These are phyloP conservation scores for Cheilosia pagana DNA, from an alignment of 2,888 invertebrate genomes.

Conservation along the genomic window DNA sequence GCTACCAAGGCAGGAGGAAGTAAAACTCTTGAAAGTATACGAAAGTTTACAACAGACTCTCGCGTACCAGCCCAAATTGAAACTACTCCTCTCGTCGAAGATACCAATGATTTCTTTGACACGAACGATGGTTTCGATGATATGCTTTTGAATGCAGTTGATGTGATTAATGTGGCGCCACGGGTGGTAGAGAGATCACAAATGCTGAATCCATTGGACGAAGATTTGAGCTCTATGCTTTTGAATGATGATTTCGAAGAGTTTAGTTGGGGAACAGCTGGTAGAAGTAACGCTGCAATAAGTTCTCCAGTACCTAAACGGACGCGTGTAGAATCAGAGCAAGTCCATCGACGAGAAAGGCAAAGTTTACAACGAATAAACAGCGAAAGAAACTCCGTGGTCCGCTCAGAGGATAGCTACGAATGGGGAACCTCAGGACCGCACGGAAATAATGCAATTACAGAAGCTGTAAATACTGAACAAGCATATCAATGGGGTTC, in stretches of 20 bases:
- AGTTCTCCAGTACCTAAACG: conserved; percentile 30
- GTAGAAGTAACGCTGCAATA: not conserved
- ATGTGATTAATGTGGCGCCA: conserved; percentile 48
- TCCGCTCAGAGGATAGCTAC: not conserved
- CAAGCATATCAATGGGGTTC: conserved; percentile 35
- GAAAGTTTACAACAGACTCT: conserved; percentile 22
- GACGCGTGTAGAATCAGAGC: not conserved
- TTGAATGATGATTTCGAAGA: conserved; percentile 76
- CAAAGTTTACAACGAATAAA: not conserved
- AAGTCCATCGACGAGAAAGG: conserved; percentile 1
- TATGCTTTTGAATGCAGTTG: conserved; percentile 78
- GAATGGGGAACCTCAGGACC: conserved; percentile 12
- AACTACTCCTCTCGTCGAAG: not conserved
- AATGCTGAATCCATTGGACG: conserved; percentile 12
- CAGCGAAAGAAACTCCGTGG: not conserved
- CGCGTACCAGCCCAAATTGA: not conserved
- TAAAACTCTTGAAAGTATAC: conserved; percentile 26
- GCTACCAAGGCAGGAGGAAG: not conserved
- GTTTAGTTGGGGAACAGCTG: conserved; percentile 75
- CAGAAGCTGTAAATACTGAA: not conserved
- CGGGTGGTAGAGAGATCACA: conserved; percentile 8
- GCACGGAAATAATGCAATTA: not conserved
- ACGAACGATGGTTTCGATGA: conserved; percentile 81
- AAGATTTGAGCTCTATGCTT: conserved; percentile 33
- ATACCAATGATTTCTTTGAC: conserved; percentile 77